Conservation (phyloP, 2,888 invertebrate species). For the Fragum fragum region DNA sequence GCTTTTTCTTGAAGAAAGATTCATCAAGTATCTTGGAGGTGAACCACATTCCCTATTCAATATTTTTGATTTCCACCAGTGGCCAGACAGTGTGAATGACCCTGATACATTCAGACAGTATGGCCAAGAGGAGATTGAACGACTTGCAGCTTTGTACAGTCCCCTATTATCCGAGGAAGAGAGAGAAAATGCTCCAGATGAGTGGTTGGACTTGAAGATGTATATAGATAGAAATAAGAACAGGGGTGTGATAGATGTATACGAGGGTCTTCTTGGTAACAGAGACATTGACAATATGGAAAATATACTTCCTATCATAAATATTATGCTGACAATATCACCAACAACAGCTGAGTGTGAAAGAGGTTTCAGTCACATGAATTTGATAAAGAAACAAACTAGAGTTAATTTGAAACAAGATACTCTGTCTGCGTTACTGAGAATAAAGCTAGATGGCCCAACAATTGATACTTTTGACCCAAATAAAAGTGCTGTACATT, state of each 20-base stretch:
- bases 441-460: too few species aligned
- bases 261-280: constrained; percentile 9
- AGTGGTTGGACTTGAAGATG: constrained; percentile 30
- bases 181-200: constrained; percentile 21
- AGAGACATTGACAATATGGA: constrained; percentile 5
- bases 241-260: not conserved
- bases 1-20: constrained; percentile 14
- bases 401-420: too few species aligned
- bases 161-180: constrained; percentile 1
- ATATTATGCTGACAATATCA: constrained; percentile 22
- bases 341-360: constrained; percentile 16
- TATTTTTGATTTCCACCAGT: constrained; percentile 4
- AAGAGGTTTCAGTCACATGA: constrained; percentile 2
- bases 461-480: too few species aligned
- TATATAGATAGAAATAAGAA: constrained; percentile 17
- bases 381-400: not conserved
- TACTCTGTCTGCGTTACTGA: too few species aligned
- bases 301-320: not conserved
- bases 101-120: constrained; percentile 5
- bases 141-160: not conserved
- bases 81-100: constrained; percentile 6
- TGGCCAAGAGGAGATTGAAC: constrained; percentile 23
- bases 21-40: constrained; percentile 16
- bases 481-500: too few species aligned
- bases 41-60: constrained; percentile 17